Conservation (phyloP, 1,140 invertebrate species). For the Geopemphigus sp. region DNA sequence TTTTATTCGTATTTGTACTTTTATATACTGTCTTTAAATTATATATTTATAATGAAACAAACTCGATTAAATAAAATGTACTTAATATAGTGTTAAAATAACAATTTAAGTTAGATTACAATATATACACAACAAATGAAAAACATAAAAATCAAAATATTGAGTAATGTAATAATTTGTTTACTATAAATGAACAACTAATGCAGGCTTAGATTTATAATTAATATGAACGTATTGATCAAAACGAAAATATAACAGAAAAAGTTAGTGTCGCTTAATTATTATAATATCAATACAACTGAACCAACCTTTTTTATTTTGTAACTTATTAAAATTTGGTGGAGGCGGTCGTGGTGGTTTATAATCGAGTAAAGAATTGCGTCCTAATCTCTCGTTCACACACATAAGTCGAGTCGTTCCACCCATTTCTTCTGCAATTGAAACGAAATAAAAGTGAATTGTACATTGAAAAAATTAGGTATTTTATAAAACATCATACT, state of each 20-base stretch:
- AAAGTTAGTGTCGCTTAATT: neutral
- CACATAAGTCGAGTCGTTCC: conserved; percentile 23
- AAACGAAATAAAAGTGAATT: neutral
- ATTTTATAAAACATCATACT: conserved; percentile 13
- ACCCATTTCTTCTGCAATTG: conserved; percentile 22
- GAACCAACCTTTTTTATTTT: conserved; percentile 50
- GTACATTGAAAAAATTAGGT: neutral
- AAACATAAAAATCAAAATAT: neutral
- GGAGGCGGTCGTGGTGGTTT: conserved; percentile 51
- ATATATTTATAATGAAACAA: too few species aligned
- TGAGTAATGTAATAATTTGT: neutral
- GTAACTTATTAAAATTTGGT: conserved; percentile 50
- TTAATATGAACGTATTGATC: neutral
- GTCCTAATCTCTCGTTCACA: conserved; percentile 44
- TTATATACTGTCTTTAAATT: too few species aligned
- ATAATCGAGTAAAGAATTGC: conserved; percentile 46
- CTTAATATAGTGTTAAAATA: too few species aligned
- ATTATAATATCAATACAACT: neutral
- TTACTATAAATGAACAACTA: neutral
- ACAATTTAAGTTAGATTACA: too few species aligned
- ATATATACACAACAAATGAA: too few species aligned
- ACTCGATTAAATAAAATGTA: too few species aligned
- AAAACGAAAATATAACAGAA: neutral
- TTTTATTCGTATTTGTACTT: too few species aligned
- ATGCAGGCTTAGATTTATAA: neutral